These are phyloP conservation scores for Tetropium fuscum DNA, from an alignment of 2,888 invertebrate species.

Conservation along the genomic window DNA sequence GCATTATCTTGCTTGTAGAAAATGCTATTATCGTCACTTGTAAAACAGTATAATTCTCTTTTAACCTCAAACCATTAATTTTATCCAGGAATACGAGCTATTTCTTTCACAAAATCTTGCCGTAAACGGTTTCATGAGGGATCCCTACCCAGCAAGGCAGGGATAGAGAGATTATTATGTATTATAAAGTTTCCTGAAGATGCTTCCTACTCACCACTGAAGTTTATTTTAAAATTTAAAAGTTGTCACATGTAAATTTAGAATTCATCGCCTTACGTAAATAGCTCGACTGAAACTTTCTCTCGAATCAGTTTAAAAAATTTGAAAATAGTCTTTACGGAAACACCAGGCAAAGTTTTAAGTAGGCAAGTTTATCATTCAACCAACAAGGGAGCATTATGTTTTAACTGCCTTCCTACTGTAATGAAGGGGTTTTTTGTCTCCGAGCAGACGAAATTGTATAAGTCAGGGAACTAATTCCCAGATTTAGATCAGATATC, in stretches of 20 bases:
- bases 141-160: too few relatives aligned
- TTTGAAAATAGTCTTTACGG: slow-evolving; percentile 41
- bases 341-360: slow-evolving; percentile 44
- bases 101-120: too few relatives aligned
- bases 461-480: not conserved
- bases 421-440: slow-evolving; percentile 3
- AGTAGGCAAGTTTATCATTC: slow-evolving; percentile 41
- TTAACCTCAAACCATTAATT: too few relatives aligned
- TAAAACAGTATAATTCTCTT: too few relatives aligned
- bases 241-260: slow-evolving; percentile 19
- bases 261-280: slow-evolving; percentile 5
- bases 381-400: slow-evolving; percentile 35
- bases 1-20: too few relatives aligned
- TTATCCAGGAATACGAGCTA: too few relatives aligned
- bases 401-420: slow-evolving; percentile 18
- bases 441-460: not conserved
- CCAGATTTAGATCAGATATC: not conserved
- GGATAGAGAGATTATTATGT: too few relatives aligned
- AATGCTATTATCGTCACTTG: too few relatives aligned
- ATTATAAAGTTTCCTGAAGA: slow-evolving; percentile 1
- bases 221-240: slow-evolving; percentile 16
- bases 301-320: slow-evolving; percentile 28
- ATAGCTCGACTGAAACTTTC: slow-evolving; percentile 20
- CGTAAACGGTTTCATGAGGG: too few relatives aligned
- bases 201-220: not conserved